Evolutionary conservation across 2,888 invertebrate genomes (phyloP), one percentile per base, ranked within the genome.

Genomic region (Agonopterix heracliana): DNA sequence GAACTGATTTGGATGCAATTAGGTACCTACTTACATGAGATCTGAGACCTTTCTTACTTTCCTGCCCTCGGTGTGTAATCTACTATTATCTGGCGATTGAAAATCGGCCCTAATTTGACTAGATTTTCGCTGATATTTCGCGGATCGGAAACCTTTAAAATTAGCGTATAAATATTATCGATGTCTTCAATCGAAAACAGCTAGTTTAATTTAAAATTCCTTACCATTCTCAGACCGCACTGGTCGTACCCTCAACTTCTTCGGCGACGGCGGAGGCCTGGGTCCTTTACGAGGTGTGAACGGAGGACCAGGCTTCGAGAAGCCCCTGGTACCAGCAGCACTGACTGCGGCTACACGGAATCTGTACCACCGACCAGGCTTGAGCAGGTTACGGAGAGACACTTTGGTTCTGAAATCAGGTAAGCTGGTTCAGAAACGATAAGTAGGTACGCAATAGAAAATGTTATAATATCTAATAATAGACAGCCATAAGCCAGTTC

Each of bases 271-370:
- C 0, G 92, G 93, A 5, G 92, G 91, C 44, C 91, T 82, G 0
- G 92, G 92, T 35, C 90, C 90, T 52, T 84, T 75, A 1, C 90
- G 83, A 0, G 90, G 89, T 35, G 90, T 91, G 66, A 92, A 92
- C 0, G 91, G 88, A 0, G 83, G 66, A 3, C 91, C 91, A 0
- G 90, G 90, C 13, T 84, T 78, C 0, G 94, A 94, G 65, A 92
- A 95, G 9, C 95, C 95, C 53, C 91, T 82, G 3, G 93, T 93
- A 0, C 95, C 95, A 46, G 91, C 90, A 1, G 90, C 90, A 66
- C 93, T 94, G 2, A 95, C 91, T 0, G 94, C 92, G 0, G 94
- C 94, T 3, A 94, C 92, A n/a, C 94, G 89, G 66, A 94, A 94
- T 59, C 94, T 92, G 74, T 94, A 95, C 94, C 94, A 94, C 45